These are phyloP conservation scores for Ips nitidus DNA, from an alignment of 1,140 invertebrate genomes.

Conservation along the genomic window DNA sequence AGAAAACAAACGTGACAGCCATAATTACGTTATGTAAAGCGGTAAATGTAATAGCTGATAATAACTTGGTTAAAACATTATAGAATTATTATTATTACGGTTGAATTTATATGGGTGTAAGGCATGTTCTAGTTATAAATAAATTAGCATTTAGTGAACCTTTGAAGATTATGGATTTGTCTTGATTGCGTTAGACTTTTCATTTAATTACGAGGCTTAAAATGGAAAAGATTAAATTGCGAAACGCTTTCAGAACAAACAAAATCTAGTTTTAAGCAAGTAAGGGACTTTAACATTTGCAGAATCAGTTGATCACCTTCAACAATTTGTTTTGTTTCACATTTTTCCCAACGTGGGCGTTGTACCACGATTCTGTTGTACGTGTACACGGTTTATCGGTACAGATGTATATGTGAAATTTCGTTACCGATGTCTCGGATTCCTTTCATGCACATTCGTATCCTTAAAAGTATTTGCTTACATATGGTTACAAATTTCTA, in stretches of 20 bases:
- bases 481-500: slow-evolving; percentile 9
- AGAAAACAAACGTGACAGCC: neutral
- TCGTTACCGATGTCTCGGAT: slow-evolving; percentile 9
- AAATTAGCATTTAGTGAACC: no score
- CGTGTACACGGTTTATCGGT: slow-evolving; percentile 14
- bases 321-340: slow-evolving; percentile 24
- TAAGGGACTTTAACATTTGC: slow-evolving; percentile 16
- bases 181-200: no score
- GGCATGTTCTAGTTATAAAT: no score
- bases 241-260: neutral
- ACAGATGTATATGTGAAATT: slow-evolving; percentile 10
- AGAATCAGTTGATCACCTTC: slow-evolving; percentile 29
- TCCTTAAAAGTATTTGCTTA: slow-evolving; percentile 8
- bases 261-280: slow-evolving; percentile 11
- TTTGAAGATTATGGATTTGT: no score
- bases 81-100: no score
- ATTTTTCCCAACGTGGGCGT: slow-evolving; percentile 20
- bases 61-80: no score
- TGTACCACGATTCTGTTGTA: slow-evolving; percentile 9
- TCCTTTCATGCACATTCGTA: slow-evolving; percentile 9
- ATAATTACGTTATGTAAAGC: slow-evolving; percentile 4
- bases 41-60: neutral
- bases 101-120: no score
- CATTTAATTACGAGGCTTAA: no score
- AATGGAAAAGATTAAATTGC: no score